These are phyloP conservation scores for Phrynosoma blainvillii DNA, from an alignment of 2,113 vertebrate species.

Conservation along the genomic window DNA sequence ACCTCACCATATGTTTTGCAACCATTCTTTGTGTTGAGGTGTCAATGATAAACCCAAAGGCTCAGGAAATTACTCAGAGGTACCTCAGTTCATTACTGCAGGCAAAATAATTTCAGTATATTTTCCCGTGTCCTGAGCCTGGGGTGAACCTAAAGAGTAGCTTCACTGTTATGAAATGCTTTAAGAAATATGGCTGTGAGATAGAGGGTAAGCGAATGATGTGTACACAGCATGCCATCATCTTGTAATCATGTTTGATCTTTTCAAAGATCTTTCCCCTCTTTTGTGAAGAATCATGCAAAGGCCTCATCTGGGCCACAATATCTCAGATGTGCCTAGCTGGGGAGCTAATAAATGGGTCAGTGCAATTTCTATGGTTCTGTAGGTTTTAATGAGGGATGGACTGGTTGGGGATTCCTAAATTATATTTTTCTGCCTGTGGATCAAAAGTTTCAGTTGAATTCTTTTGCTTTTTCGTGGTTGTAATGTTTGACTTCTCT, in stretches of 20 bases:
- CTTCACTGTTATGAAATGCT: not conserved
- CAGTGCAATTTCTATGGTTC: not conserved
- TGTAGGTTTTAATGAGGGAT: not conserved
- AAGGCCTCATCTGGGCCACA: not conserved
- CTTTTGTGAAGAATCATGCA: not conserved
- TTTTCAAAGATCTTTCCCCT: not conserved
- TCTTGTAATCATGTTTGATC: not conserved
- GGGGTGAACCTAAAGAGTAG: constrained; percentile 1
- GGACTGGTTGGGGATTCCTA: not conserved
- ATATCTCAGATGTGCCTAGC: not conserved
- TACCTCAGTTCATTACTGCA: not conserved
- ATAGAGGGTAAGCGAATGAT: not conserved
- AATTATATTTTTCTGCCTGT: not conserved
- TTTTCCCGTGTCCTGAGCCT: not conserved
- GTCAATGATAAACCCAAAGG: not conserved
- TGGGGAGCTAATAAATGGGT: constrained; percentile 1
- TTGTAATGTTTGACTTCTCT: not conserved
- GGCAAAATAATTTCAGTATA: not conserved
- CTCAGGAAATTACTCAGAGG: not conserved
- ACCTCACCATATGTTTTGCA: not conserved
- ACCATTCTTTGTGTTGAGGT: not conserved
- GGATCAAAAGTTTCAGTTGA: not conserved
- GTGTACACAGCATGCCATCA: not conserved
- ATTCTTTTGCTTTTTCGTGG: not conserved
- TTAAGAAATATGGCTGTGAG: not conserved